Percentiles rank a stretch among this genome's conserved stretches.
These are phyloP conservation scores for Xylophagus ater DNA, from an alignment of 2,888 invertebrate genomes.

Conservation along the genomic window DNA sequence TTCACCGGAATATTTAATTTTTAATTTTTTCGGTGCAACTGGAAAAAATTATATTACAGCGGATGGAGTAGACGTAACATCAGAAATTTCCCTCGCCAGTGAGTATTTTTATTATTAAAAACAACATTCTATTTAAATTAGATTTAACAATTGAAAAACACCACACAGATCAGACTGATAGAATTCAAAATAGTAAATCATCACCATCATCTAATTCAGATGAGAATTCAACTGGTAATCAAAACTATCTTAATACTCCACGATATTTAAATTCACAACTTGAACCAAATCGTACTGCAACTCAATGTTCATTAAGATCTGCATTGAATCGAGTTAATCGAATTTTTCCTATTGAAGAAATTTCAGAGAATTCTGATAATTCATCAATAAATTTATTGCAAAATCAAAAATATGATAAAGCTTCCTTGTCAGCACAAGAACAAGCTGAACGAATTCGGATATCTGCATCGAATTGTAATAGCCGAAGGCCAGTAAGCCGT, in stretches of 20 bases:
- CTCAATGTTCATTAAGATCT: neutral
- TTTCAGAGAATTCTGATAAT: slow-evolving; percentile 9
- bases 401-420: neutral
- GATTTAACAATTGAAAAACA: no score
- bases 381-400: neutral
- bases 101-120: no score
- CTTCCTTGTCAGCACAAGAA: neutral
- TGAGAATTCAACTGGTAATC: neutral
- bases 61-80: no score
- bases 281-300: neutral
- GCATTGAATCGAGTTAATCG: slow-evolving; percentile 1
- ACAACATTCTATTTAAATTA: no score
- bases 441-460: neutral
- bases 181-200: no score
- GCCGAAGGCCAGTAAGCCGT: neutral
- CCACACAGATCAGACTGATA: no score
- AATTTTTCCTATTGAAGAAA: slow-evolving; percentile 13
- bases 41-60: no score
- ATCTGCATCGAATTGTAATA: neutral
- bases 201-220: neutral
- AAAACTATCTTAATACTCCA: neutral
- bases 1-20: slow-evolving; percentile 1
- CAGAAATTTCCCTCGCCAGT: no score
- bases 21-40: slow-evolving; percentile 3
- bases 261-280: slow-evolving; percentile 1